A percentile compares a stretch with the other conserved stretches of the same genome.
These are phyloP conservation scores for Ips typographus DNA, from an alignment of 1,140 invertebrate genomes.

Conservation along the genomic window DNA sequence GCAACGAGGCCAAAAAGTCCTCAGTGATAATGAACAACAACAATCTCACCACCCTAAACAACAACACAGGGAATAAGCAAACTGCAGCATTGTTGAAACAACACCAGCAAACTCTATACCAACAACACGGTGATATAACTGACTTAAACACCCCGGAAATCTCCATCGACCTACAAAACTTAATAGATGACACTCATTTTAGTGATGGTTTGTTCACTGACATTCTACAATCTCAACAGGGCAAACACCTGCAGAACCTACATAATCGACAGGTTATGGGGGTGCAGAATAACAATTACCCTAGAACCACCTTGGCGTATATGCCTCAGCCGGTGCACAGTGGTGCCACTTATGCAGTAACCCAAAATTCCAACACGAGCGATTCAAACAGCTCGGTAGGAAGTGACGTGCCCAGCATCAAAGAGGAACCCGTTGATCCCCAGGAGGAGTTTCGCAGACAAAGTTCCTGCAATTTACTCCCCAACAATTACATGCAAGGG, in stretches of 20 bases:
- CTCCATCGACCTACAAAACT: slow-evolving; percentile 81
- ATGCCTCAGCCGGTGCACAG: slow-evolving; percentile 89
- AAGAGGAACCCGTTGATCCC: slow-evolving; percentile 80
- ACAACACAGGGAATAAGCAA: slow-evolving; percentile 52
- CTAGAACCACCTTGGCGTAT: slow-evolving; percentile 74
- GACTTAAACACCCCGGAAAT: slow-evolving; percentile 88
- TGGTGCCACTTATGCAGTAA: slow-evolving; percentile 67
- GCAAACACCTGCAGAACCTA: slow-evolving; percentile 55
- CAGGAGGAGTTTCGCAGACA: slow-evolving; percentile 67
- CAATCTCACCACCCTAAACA: slow-evolving; percentile 47
- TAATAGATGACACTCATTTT: slow-evolving; percentile 87
- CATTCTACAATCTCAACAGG: slow-evolving; percentile 66
- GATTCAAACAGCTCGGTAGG: slow-evolving; percentile 59
- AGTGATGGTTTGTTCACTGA: slow-evolving; percentile 79
- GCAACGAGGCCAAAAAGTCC: slow-evolving; percentile 49
- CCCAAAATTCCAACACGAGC: slow-evolving; percentile 46
- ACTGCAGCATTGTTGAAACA: slow-evolving; percentile 50
- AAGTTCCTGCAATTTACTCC: slow-evolving; percentile 51
- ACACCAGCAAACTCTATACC: slow-evolving; percentile 64
- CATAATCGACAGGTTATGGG: slow-evolving; percentile 54
- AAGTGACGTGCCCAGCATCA: slow-evolving; percentile 69
- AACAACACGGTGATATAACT: slow-evolving; percentile 74
- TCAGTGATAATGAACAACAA: slow-evolving; percentile 52
- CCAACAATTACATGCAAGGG: slow-evolving; percentile 50
- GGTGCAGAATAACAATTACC: slow-evolving; percentile 54